Evolutionary conservation across 1,140 invertebrate species (phyloP).

Genomic region (Periplaneta americana): DNA sequence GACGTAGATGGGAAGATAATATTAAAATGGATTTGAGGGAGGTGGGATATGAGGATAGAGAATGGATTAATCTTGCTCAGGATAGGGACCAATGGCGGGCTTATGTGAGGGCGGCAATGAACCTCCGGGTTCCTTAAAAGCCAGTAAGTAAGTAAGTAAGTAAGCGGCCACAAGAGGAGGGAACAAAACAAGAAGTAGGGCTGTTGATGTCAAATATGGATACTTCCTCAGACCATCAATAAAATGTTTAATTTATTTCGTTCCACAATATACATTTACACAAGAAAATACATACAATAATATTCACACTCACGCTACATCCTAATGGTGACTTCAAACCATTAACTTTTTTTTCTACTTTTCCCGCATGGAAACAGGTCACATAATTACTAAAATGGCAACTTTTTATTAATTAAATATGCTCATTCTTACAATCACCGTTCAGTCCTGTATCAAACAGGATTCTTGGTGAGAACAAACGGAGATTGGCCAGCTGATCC

Average conservation of each 20-base stretch:
- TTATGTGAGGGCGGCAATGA: too few species aligned
- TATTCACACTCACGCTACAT: background rate
- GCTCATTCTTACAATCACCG: background rate
- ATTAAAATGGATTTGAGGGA: too few species aligned
- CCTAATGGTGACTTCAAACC: background rate
- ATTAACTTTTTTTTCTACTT: background rate
- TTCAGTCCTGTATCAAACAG: background rate
- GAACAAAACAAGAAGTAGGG: too few species aligned
- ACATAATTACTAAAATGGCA: background rate
- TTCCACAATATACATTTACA: background rate
- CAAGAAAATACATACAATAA: background rate
- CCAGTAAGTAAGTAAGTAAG: too few species aligned
- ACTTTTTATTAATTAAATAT: background rate
- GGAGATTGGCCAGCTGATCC: background rate
- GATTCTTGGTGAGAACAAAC: background rate
- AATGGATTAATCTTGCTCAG: too few species aligned
- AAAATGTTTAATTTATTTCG: background rate
- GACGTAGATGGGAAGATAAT: too few species aligned
- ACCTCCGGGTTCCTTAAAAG: too few species aligned
- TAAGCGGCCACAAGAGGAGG: too few species aligned
- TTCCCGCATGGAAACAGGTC: background rate
- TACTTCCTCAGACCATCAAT: background rate
- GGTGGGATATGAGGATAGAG: too few species aligned
- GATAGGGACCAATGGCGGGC: too few species aligned
- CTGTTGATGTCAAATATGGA: too few species aligned